A percentile compares a stretch with the other conserved stretches of the same genome.
phyloP scores from a whole-genome alignment of 2,888 invertebrate genomes.

The Cosmia trapezina region DNA sequence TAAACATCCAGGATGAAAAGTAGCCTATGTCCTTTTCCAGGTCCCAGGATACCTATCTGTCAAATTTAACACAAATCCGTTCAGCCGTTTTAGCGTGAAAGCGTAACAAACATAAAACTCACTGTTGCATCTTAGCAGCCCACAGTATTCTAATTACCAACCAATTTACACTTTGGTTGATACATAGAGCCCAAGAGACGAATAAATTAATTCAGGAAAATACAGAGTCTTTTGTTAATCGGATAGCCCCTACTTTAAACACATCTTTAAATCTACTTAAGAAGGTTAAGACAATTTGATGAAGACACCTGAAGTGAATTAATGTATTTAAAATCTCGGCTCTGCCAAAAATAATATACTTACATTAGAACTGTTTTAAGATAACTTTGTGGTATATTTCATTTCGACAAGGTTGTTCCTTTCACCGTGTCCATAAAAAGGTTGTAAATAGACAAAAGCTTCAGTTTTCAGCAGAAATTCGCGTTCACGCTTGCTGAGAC shows the following conservation, averaged over 20 bases:
- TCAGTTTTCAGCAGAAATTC: conserved; percentile 46
- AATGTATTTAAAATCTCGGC: conserved; percentile 39
- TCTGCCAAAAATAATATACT: conserved; percentile 20
- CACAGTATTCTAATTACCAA: background rate
- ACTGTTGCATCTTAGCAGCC: too few relatives aligned
- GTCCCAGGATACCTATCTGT: too few relatives aligned
- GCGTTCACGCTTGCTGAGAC: conserved; percentile 27
- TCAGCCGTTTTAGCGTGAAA: too few relatives aligned
- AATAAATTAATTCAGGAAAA: conserved; percentile 19
- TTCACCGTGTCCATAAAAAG: conserved; percentile 53
- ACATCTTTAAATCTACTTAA: conserved; percentile 34
- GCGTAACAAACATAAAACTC: too few relatives aligned
- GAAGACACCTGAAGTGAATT: conserved; percentile 19
- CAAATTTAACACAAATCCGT: too few relatives aligned
- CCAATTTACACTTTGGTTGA: background rate
- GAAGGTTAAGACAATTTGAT: conserved; percentile 35
- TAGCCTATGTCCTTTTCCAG: too few relatives aligned
- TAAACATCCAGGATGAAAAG: too few relatives aligned
- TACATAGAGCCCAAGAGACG: background rate
- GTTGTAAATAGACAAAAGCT: conserved; percentile 52
- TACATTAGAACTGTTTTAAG: conserved; percentile 23
- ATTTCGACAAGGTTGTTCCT: conserved; percentile 50
- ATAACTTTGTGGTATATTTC: conserved; percentile 35
- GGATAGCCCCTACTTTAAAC: conserved; percentile 43
- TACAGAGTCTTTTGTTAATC: conserved; percentile 27